Base-by-base conservation (phyloP, 2,797 vertebrate species). In the Astyanax mexicanus region DNA sequence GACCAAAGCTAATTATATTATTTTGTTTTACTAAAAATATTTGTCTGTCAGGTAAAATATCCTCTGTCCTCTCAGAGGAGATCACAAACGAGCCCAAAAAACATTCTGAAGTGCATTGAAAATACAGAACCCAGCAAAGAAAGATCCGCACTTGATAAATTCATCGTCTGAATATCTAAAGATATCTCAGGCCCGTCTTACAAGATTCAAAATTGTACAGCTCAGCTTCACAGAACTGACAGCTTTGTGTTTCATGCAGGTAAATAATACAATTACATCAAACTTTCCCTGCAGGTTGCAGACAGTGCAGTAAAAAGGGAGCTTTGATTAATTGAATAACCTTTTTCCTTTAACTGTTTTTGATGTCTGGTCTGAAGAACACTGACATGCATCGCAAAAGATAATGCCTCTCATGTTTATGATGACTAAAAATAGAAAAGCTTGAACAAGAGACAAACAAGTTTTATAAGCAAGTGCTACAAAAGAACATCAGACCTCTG, bases 381-480 rank as follows among this genome's bases (percentile, higher is more conserved):
- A 77, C 49, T 27, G 61, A 49, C 32, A 47, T 49, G 51, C 29
- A 4, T 42, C 13, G 38, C 6, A 8, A 12, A 77, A 72, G 61
- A 66, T 38, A 66, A 77, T 49, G 7, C 37, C 49, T 37, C 60
- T 72, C 49, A 77, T n/a, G 37, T 64, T 57, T 74, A 71, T 40
- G 19, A 71, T 44, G 37, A 44, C 32, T 44, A 29, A 58, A 75
- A 66, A 58, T 66, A 72, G 64, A 72, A 66, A 65, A 47, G 40
- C 40, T 86, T 78, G 83, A 86, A 83, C 85, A 89, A 79, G 72
- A 74, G 71, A 52, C 77, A 79, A 79, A 58, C 55, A 58, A n/a
- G 32, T 58, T 57, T 58, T 19, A 17, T 35, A 15, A n/a, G 32
- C 55, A 19, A 58, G 29, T 3, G 1, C n/a, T 58, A 65, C 78